phyloP scores from a whole-genome alignment of 1,140 invertebrate species.

The Drosophila sp. region DNA sequence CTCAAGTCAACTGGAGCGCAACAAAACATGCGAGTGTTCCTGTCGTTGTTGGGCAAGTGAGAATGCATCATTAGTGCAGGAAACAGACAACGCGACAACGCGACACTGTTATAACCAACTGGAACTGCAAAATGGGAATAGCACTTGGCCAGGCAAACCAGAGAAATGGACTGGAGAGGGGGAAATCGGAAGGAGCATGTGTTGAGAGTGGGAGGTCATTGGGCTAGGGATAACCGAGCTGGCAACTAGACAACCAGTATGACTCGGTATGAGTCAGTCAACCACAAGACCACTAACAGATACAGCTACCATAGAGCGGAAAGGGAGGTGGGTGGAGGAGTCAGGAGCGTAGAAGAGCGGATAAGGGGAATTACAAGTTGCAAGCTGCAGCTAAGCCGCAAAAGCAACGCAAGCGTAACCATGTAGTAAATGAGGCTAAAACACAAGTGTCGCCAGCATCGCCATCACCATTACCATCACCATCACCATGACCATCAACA shows the following conservation, averaged over 20 bases:
- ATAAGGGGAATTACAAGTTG: slow-evolving; percentile 5
- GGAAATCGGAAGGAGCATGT: neutral
- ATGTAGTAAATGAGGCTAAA: slow-evolving; percentile 74
- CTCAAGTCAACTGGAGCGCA: slow-evolving; percentile 67
- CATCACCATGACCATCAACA: slow-evolving; percentile 43
- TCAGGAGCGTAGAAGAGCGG: neutral
- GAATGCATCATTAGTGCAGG: slow-evolving; percentile 76
- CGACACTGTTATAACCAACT: slow-evolving; percentile 30
- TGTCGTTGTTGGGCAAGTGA: slow-evolving; percentile 47
- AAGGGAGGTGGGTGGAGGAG: neutral
- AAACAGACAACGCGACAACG: slow-evolving; percentile 42
- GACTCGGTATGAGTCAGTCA: slow-evolving; percentile 10
- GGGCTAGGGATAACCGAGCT: slow-evolving; percentile 12
- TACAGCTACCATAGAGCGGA: slow-evolving; percentile 2
- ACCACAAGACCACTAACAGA: slow-evolving; percentile 32
- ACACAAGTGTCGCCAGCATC: slow-evolving; percentile 62
- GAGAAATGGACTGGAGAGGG: neutral
- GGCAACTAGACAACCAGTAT: slow-evolving; percentile 3
- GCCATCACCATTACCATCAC: slow-evolving; percentile 23
- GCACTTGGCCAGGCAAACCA: slow-evolving; percentile 1
- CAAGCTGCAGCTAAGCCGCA: slow-evolving; percentile 28
- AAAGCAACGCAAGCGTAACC: slow-evolving; percentile 49
- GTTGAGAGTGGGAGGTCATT: neutral
- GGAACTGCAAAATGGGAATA: slow-evolving; percentile 42
- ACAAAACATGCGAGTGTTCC: slow-evolving; percentile 43